Conservation (phyloP, 2,888 invertebrate species). For the Chloroclystis v-ata region DNA sequence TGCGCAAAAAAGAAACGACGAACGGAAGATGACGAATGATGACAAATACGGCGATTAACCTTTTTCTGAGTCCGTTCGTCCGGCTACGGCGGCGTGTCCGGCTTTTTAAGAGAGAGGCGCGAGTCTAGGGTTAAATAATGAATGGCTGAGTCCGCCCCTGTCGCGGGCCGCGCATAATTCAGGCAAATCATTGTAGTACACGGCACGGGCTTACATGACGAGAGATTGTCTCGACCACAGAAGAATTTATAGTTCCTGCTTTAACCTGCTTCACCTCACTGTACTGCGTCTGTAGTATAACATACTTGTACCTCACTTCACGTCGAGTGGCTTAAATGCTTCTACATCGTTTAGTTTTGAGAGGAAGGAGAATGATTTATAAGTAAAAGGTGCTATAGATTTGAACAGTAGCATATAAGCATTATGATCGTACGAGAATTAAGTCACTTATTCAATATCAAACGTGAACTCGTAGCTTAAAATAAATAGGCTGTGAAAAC, state of each 20-base stretch:
- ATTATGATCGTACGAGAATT: too few species aligned
- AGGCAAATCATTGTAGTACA: constrained; percentile 21
- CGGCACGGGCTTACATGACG: constrained; percentile 1
- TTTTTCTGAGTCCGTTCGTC: background rate
- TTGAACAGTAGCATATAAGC: too few species aligned
- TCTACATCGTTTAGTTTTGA: too few species aligned
- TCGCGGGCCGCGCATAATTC: constrained; percentile 21
- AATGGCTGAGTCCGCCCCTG: constrained; percentile 22
- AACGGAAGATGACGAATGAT: constrained; percentile 3
- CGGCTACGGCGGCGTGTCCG: background rate
- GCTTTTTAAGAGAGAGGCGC: constrained; percentile 1
- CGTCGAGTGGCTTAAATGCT: too few species aligned
- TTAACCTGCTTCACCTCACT: background rate
- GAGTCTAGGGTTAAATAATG: constrained; percentile 21
- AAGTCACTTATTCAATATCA: too few species aligned
- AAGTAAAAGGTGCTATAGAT: too few species aligned
- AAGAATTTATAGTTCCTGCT: background rate
- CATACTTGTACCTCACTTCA: too few species aligned
- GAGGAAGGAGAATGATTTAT: too few species aligned
- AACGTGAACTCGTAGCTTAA: too few species aligned
- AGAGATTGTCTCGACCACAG: constrained; percentile 4
- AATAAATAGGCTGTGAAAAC: too few species aligned
- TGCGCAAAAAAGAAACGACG: constrained; percentile 1
- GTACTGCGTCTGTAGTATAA: too few species aligned
- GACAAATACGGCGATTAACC: constrained; percentile 1